phyloP scores from a whole-genome alignment of 2,113 vertebrate genomes.

The Neoarius graeffei region DNA sequence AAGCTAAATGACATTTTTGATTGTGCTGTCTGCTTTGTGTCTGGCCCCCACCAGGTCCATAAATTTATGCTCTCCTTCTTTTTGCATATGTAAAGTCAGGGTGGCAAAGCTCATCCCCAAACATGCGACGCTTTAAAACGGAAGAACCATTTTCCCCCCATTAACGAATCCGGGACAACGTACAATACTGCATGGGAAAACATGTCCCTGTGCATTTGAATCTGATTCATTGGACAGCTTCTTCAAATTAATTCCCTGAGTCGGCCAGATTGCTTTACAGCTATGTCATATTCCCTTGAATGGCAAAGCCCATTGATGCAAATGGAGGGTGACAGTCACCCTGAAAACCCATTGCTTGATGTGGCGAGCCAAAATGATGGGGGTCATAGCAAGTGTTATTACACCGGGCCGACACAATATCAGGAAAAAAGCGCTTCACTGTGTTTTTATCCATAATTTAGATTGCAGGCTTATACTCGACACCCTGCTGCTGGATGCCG shows the following conservation, averaged over 20 bases:
- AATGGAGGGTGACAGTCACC: constrained; percentile 91
- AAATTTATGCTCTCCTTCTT: constrained; percentile 44
- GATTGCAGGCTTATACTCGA: constrained; percentile 52
- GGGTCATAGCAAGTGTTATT: constrained; percentile 93
- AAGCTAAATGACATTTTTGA: constrained; percentile 71
- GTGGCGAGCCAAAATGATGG: constrained; percentile 85
- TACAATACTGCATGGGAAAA: constrained; percentile 57
- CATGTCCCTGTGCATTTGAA: constrained; percentile 85
- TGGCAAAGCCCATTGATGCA: constrained; percentile 87
- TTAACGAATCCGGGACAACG: constrained; percentile 47
- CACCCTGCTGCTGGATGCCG: constrained; percentile 41
- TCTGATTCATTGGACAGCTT: constrained; percentile 91
- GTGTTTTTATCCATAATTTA: constrained; percentile 62
- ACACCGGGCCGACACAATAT: constrained; percentile 85
- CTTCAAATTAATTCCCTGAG: constrained; percentile 97
- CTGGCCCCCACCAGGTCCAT: constrained; percentile 42
- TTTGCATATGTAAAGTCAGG: constrained; percentile 75
- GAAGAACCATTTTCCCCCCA: constrained; percentile 61
- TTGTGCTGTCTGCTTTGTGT: constrained; percentile 67
- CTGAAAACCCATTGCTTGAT: constrained; percentile 79
- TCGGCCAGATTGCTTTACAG: constrained; percentile 94
- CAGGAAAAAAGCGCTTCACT: constrained; percentile 69
- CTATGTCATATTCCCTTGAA: constrained; percentile 94
- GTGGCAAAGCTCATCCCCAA: constrained; percentile 63
- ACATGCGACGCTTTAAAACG: constrained; percentile 67